These are phyloP conservation scores for Etheostoma perlongum DNA, from an alignment of 2,797 vertebrate species.

Conservation along the genomic window DNA sequence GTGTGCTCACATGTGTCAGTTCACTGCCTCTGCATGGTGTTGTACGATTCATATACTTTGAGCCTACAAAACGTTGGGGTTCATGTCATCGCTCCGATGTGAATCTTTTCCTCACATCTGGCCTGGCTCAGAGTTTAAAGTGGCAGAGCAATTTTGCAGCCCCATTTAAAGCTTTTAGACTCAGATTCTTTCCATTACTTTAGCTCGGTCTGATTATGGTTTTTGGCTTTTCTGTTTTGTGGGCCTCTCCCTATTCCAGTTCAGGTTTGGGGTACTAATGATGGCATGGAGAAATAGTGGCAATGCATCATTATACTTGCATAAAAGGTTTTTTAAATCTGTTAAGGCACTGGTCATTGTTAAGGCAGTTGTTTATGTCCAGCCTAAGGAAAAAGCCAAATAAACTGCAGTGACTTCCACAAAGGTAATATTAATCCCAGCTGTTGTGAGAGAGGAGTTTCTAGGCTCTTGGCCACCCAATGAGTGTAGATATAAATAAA, in stretches of 20 bases:
- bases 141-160: constrained; percentile 59
- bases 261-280: constrained; percentile 27
- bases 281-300: constrained; percentile 9
- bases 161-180: constrained; percentile 59
- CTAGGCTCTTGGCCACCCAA: not conserved
- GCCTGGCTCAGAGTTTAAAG: constrained; percentile 53
- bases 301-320: not conserved
- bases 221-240: constrained; percentile 54
- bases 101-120: constrained; percentile 66
- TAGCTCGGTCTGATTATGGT: constrained; percentile 58
- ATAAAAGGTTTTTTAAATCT: constrained; percentile 4
- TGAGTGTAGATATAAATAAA: not conserved
- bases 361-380: not conserved
- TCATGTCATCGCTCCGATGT: constrained; percentile 57
- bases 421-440: not conserved
- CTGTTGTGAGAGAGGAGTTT: not conserved
- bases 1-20: constrained; percentile 48
- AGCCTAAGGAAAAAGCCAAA: not conserved
- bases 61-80: constrained; percentile 47
- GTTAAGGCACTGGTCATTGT: not conserved
- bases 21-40: constrained; percentile 58
- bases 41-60: constrained; percentile 54
- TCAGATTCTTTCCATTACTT: constrained; percentile 62
- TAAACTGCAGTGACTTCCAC: not conserved
- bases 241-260: constrained; percentile 40